Conservation (phyloP, 2,888 invertebrate genomes). For the Iselma pallidipennis region DNA sequence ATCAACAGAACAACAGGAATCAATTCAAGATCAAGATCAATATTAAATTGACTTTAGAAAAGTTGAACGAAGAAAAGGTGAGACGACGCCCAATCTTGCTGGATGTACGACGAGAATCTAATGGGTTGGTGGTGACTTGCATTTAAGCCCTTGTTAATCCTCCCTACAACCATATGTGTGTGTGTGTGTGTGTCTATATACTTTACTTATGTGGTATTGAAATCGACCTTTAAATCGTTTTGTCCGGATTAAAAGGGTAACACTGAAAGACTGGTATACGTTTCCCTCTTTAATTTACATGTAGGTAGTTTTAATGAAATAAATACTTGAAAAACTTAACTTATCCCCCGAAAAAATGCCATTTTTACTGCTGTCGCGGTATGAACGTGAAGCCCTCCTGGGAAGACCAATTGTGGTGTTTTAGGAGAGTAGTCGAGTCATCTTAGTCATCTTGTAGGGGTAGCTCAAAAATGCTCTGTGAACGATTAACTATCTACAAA, state of each 20-base stretch:
- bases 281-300: slow-evolving; percentile 8
- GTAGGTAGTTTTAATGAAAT: slow-evolving; percentile 8
- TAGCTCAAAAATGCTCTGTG: no score
- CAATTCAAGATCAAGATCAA: background rate
- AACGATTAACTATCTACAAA: no score
- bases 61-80: slow-evolving; percentile 13
- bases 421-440: no score
- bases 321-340: no score
- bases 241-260: no score
- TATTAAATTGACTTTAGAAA: background rate
- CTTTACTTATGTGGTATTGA: slow-evolving; percentile 27
- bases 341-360: no score
- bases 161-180: background rate
- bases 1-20: background rate
- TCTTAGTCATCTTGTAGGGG: no score
- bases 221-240: no score
- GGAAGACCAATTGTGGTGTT: no score
- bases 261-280: slow-evolving; percentile 8
- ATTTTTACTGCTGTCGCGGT: no score
- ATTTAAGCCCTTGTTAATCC: slow-evolving; percentile 32
- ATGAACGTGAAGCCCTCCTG: no score
- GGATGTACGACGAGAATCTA: slow-evolving; percentile 23
- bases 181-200: no score
- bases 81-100: slow-evolving; percentile 19
- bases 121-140: slow-evolving; percentile 31